These are phyloP conservation scores for Hesperophylax magnus DNA, from an alignment of 1,140 invertebrate genomes.

Conservation along the genomic window DNA sequence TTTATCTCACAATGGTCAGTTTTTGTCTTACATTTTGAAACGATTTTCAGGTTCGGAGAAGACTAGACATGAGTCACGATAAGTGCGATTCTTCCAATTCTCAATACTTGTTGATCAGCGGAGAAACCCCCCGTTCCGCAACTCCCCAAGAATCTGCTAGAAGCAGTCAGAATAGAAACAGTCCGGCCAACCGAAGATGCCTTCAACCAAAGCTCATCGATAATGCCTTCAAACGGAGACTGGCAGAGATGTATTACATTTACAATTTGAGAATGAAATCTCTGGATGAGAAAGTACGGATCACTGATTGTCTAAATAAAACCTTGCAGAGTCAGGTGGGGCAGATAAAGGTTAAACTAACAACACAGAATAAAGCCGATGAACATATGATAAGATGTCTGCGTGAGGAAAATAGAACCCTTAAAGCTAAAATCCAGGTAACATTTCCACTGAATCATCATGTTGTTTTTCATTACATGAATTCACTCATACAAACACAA, in stretches of 20 bases:
- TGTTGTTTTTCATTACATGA: too few relatives aligned
- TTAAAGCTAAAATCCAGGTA: slow-evolving; percentile 1
- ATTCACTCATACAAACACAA: too few relatives aligned
- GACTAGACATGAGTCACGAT: background rate
- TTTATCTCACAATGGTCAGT: too few relatives aligned
- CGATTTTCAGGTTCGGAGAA: background rate
- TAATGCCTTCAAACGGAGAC: slow-evolving; percentile 9
- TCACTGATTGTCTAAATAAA: background rate
- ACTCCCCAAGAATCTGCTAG: background rate
- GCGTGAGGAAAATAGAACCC: background rate
- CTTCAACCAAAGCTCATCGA: background rate
- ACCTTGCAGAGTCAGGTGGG: slow-evolving; percentile 6
- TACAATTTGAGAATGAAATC: slow-evolving; percentile 23
- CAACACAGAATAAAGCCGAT: background rate
- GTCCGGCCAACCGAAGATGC: background rate
- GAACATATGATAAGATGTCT: background rate
- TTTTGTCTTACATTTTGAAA: too few relatives aligned
- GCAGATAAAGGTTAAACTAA: background rate
- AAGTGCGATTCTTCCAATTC: background rate
- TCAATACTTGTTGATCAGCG: slow-evolving; percentile 22
- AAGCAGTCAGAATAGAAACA: background rate
- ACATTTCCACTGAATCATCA: background rate
- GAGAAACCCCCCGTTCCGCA: background rate
- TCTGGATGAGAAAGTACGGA: slow-evolving; percentile 19
- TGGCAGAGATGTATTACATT: slow-evolving; percentile 28